phyloP scores from a whole-genome alignment of 2,797 vertebrate species.

The Spondyliosoma cantharus region DNA sequence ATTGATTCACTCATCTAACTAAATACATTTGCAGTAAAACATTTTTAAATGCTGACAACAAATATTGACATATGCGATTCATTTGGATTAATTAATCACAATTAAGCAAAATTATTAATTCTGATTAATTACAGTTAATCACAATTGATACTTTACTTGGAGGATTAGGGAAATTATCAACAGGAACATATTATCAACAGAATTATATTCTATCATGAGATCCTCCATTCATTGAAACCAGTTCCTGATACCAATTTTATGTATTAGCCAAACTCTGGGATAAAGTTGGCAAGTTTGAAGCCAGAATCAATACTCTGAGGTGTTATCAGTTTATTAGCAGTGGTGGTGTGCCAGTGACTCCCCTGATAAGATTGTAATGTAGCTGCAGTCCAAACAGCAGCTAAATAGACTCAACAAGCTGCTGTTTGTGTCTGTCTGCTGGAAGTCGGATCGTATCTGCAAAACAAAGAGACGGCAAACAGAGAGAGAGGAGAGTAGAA shows the following conservation, averaged over 20 bases:
- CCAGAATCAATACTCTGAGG: constrained; percentile 64
- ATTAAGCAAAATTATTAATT: no score
- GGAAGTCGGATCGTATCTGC: constrained; percentile 67
- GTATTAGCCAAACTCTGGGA: constrained; percentile 40
- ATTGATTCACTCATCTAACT: no score
- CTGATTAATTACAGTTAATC: no score
- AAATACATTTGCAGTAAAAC: no score
- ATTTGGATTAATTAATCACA: no score
- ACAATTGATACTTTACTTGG: no score
- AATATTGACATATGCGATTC: no score
- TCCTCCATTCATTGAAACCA: constrained; percentile 9
- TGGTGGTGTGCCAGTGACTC: constrained; percentile 58
- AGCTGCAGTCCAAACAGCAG: constrained; percentile 67
- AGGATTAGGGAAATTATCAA: neutral
- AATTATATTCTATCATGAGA: neutral
- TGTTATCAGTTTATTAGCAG: constrained; percentile 76
- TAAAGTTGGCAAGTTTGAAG: constrained; percentile 46
- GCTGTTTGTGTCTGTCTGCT: constrained; percentile 68
- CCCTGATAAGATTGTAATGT: constrained; percentile 71
- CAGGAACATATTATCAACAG: no score
- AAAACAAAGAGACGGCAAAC: constrained; percentile 66
- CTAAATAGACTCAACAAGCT: constrained; percentile 72
- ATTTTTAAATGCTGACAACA: no score
- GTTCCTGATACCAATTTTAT: constrained; percentile 41
- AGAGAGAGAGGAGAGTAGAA: constrained; percentile 24